Conservation (phyloP, 1,140 invertebrate genomes). For the Leguminivora glycinivorella region DNA sequence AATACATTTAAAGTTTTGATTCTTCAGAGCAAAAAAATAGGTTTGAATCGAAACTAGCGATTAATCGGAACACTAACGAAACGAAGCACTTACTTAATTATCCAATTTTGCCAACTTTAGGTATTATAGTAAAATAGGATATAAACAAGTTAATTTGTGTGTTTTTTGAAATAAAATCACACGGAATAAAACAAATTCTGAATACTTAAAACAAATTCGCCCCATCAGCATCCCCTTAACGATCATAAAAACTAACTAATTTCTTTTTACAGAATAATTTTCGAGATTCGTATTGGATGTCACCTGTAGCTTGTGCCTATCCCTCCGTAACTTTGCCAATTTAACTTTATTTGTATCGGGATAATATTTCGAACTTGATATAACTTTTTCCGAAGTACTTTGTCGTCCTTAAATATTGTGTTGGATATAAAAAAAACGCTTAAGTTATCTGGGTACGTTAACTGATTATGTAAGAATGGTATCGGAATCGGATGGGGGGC, state of each 20-base stretch:
- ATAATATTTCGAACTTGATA: constrained; percentile 64
- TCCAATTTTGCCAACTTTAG: too few species aligned
- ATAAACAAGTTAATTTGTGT: not conserved
- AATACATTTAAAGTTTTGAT: too few species aligned
- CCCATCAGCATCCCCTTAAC: constrained; percentile 27
- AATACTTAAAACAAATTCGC: constrained; percentile 15
- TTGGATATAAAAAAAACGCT: constrained; percentile 65
- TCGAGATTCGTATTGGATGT: constrained; percentile 60
- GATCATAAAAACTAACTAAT: constrained; percentile 50
- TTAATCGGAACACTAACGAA: too few species aligned
- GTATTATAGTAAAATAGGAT: too few species aligned
- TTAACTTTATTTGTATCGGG: constrained; percentile 76
- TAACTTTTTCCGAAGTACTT: constrained; percentile 61
- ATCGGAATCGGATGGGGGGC: constrained; percentile 43
- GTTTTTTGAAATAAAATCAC: not conserved
- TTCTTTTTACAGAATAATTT: constrained; percentile 52
- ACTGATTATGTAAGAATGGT: constrained; percentile 68
- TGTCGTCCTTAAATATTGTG: constrained; percentile 58
- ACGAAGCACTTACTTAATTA: too few species aligned
- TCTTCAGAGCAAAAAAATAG: too few species aligned
- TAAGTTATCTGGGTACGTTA: constrained; percentile 45
- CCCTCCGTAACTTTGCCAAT: constrained; percentile 70
- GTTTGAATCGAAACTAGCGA: too few species aligned
- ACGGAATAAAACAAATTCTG: not conserved
- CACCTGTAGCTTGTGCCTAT: constrained; percentile 53